phyloP scores from a whole-genome alignment of 1,140 invertebrate species.

The Drosophila pallidifrons region DNA sequence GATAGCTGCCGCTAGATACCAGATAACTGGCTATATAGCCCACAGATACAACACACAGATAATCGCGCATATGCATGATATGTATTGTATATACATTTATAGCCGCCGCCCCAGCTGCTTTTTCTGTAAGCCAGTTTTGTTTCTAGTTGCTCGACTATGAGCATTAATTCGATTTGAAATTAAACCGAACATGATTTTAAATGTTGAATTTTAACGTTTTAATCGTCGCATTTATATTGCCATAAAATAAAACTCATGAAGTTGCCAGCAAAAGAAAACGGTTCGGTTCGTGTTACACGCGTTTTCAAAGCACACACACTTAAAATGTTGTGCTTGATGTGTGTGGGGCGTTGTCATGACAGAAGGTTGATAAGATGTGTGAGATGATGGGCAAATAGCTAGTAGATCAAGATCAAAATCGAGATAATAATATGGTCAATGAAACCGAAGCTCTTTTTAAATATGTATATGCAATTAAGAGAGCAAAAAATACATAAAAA shows the following conservation, averaged over 20 bases:
- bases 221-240: constrained; percentile 82
- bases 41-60: constrained; percentile 26
- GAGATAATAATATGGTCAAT: not conserved
- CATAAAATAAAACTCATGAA: constrained; percentile 70
- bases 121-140: constrained; percentile 54
- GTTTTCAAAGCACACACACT: constrained; percentile 52
- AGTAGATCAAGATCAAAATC: not conserved
- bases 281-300: constrained; percentile 77
- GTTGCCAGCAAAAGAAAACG: constrained; percentile 52
- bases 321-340: constrained; percentile 19
- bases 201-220: constrained; percentile 82
- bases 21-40: constrained; percentile 27
- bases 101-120: constrained; percentile 47
- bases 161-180: constrained; percentile 76
- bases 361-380: constrained; percentile 13
- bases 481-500: too few species aligned
- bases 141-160: constrained; percentile 26
- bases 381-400: constrained; percentile 26
- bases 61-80: constrained; percentile 23
- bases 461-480: constrained; percentile 27
- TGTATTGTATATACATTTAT: constrained; percentile 29
- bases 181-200: constrained; percentile 82
- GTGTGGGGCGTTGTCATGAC: constrained; percentile 24
- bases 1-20: constrained; percentile 65
- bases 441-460: not conserved